phyloP scores from a whole-genome alignment of 2,888 invertebrate species.

The Eulithis prunata region DNA sequence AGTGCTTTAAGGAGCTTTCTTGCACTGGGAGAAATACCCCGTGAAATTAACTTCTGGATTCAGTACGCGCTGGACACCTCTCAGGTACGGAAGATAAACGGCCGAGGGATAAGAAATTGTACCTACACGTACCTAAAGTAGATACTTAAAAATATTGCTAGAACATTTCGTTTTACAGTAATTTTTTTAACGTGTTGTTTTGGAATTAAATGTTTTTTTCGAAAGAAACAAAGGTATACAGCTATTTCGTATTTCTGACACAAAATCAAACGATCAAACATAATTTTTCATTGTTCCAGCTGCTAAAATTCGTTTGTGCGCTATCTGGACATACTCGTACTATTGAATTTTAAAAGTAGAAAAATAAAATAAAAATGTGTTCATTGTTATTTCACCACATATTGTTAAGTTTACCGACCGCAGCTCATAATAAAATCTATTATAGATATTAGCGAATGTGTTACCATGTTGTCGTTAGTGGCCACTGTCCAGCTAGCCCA shows the following conservation, averaged over 20 bases:
- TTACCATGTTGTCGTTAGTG: conserved; percentile 51
- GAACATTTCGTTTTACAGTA: conserved; percentile 6
- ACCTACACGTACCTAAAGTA: conserved; percentile 47
- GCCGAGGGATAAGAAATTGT: conserved; percentile 54
- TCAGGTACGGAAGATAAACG: conserved; percentile 75
- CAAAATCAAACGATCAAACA: too few species aligned
- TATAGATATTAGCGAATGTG: conserved; percentile 39
- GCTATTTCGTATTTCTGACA: too few species aligned
- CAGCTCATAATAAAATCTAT: conserved; percentile 37
- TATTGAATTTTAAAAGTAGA: too few species aligned
- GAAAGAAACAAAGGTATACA: too few species aligned
- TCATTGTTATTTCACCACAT: not conserved
- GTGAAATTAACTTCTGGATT: conserved; percentile 80
- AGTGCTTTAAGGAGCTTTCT: conserved; percentile 68
- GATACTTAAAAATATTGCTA: conserved; percentile 23
- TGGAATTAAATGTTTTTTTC: not conserved
- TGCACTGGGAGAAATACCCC: conserved; percentile 74
- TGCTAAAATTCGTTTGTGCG: too few species aligned
- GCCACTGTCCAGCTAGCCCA: conserved; percentile 54
- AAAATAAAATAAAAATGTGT: too few species aligned
- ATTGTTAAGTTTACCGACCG: conserved; percentile 8
- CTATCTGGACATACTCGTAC: too few species aligned
- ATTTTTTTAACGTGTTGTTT: not conserved
- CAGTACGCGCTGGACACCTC: conserved; percentile 73
- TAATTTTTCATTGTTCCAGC: too few species aligned